Conservation (phyloP, 2,113 vertebrate species). For the Peromyscus californicus region DNA sequence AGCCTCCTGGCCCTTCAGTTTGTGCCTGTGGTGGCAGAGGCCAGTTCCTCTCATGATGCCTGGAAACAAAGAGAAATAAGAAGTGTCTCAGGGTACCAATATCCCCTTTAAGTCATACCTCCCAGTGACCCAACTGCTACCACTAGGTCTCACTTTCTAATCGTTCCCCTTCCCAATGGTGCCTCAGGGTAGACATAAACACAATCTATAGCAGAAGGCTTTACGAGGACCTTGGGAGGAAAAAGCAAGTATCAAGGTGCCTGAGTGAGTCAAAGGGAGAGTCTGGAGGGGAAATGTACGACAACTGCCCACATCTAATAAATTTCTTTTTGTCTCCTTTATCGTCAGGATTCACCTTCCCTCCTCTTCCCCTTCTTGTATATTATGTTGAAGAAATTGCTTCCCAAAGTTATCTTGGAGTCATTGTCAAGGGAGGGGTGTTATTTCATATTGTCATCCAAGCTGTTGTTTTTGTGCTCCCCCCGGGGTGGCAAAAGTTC, state of each 20-base stretch:
- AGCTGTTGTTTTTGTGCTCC: neutral
- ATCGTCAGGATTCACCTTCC: neutral
- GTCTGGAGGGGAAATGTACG: neutral
- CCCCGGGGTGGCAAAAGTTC: neutral
- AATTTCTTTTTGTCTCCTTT: neutral
- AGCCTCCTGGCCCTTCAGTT: neutral
- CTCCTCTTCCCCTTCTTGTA: neutral
- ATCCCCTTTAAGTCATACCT: neutral
- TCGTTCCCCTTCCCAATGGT: neutral
- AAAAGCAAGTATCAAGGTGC: neutral
- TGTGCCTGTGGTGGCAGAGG: neutral
- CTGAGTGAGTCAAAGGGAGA: neutral
- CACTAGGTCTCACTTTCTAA: neutral
- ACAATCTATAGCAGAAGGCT: neutral
- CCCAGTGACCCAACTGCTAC: neutral
- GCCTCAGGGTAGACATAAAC: neutral
- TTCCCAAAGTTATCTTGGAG: neutral
- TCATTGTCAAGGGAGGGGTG: neutral
- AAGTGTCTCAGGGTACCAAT: neutral
- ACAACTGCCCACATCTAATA: neutral
- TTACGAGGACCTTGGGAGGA: neutral
- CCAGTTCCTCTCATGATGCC: neutral
- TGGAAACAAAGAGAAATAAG: neutral
- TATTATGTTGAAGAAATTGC: neutral
- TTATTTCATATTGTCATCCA: neutral